Evolutionary conservation across 2,888 invertebrate species (phyloP), one percentile per base, ranked within the genome.

Genomic region (Thyatira batis): DNA sequence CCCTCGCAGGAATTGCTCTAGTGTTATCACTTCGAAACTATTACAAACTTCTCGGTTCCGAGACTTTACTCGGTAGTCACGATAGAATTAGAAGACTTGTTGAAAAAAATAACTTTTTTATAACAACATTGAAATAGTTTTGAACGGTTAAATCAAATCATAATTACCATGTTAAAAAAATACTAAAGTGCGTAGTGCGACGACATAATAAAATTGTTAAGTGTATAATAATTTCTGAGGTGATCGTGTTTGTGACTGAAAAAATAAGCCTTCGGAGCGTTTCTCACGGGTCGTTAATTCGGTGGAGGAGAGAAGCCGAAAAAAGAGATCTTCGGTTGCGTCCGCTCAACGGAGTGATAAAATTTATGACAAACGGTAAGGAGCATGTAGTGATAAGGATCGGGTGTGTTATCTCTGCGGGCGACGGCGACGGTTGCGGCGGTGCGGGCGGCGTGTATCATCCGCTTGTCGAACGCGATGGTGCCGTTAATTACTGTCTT

Each of bases 301-400:
- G 67, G 70, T 71, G 78, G 73, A 78, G 78, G 76, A 85, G 82
- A 75, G 76, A 80, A 83, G 71, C 73, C 69, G 76, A 84, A 81
- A 81, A 82, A 84, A 77, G 78, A 84, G 78, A 78, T 79, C 79
- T 81, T 82, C 80, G 78, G 72, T 78, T 73, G 80, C 80, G 80
- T 85, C 81, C 84, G 86, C 76, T 87, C 89, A 87, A 86, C 83
- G 87, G 78, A 80, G 87, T 86, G 91, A 88, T 87, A 89, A 84
- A 86, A 89, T 91, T 90, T 88, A 89, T 89, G 88, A 90, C 82
- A 81, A 85, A 89, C 91, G 92, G 92, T 92, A 91, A 92, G 90
- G 74, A 84, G 78, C 79, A 69, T 78, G 73, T 84, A 84, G 79
- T 87, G 89, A 90, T 89, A 87, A 88, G 88, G 84, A 85, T 84